phyloP scores from a whole-genome alignment of 1,140 invertebrate species.

The Oreohelix idahoensis region DNA sequence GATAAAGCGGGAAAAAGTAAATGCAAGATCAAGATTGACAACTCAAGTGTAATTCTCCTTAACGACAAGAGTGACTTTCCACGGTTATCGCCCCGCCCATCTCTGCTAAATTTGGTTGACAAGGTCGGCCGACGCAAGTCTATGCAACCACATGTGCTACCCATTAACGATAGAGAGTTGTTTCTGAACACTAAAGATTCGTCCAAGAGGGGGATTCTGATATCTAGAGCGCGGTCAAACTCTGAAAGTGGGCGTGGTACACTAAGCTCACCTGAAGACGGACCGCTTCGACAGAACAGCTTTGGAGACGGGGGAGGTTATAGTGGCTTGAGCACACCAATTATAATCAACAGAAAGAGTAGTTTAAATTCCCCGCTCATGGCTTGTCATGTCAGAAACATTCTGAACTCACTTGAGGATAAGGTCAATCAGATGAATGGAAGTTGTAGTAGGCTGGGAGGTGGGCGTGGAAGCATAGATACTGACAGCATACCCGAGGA shows the following conservation, averaged over 20 bases:
- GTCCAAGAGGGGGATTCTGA: constrained; percentile 10
- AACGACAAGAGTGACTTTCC: constrained; percentile 50
- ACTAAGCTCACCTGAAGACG: constrained; percentile 29
- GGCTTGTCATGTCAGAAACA: constrained; percentile 23
- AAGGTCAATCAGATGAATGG: constrained; percentile 24
- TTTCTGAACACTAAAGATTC: constrained; percentile 17
- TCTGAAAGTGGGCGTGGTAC: constrained; percentile 33
- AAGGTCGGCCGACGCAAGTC: constrained; percentile 23
- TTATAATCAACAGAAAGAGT: constrained; percentile 29
- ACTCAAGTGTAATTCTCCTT: constrained; percentile 49
- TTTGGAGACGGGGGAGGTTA: not conserved
- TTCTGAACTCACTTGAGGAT: constrained; percentile 29
- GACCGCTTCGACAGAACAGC: not conserved
- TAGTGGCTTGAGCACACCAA: constrained; percentile 29
- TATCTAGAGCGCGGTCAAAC: constrained; percentile 20
- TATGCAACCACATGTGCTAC: constrained; percentile 30
- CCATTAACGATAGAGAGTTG: not conserved
- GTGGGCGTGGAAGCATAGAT: constrained; percentile 23
- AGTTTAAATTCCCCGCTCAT: constrained; percentile 33
- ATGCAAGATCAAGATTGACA: constrained; percentile 52
- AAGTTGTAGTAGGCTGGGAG: not conserved
- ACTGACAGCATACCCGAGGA: constrained; percentile 1
- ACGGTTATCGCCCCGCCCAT: constrained; percentile 46
- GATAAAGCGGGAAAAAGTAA: constrained; percentile 52
- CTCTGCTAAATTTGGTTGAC: constrained; percentile 31